Evolutionary conservation across 2,797 vertebrate species (phyloP).

Genomic region (Botia almorhae): DNA sequence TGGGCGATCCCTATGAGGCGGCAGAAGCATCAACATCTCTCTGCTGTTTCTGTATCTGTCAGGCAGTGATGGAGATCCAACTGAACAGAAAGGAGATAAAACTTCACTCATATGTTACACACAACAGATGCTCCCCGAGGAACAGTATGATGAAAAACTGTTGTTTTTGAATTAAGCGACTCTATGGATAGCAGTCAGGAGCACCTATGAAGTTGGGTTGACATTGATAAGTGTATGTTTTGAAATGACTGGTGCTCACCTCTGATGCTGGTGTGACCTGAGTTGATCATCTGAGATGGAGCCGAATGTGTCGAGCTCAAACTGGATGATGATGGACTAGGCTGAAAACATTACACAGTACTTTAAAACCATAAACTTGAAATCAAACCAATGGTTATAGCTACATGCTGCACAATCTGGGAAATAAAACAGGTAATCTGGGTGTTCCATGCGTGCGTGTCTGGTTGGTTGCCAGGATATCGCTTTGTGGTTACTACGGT

Average conservation of each 20-base stretch:
- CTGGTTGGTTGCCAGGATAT: background rate
- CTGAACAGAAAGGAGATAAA: slow-evolving; percentile 51
- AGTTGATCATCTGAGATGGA: slow-evolving; percentile 97
- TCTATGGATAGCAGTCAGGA: too few species aligned
- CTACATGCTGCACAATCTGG: background rate
- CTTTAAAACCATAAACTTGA: background rate
- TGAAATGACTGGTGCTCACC: slow-evolving; percentile 78
- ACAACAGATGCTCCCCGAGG: background rate
- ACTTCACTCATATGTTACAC: background rate
- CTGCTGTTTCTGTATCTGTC: slow-evolving; percentile 96
- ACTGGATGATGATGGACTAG: slow-evolving; percentile 97
- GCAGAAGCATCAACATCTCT: slow-evolving; percentile 94
- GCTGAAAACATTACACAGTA: slow-evolving; percentile 75
- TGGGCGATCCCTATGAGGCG: slow-evolving; percentile 89
- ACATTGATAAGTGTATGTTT: too few species aligned
- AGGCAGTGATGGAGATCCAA: slow-evolving; percentile 96
- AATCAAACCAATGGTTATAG: background rate
- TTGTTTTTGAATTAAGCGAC: background rate
- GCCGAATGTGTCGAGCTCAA: slow-evolving; percentile 98
- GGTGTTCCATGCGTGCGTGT: too few species aligned
- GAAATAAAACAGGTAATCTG: background rate
- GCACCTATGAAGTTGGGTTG: too few species aligned
- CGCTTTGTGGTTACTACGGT: background rate
- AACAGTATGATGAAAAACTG: background rate
- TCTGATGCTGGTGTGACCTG: slow-evolving; percentile 95